These are phyloP conservation scores for Melitaea cinxia DNA, from an alignment of 1,140 invertebrate genomes.

Conservation along the genomic window DNA sequence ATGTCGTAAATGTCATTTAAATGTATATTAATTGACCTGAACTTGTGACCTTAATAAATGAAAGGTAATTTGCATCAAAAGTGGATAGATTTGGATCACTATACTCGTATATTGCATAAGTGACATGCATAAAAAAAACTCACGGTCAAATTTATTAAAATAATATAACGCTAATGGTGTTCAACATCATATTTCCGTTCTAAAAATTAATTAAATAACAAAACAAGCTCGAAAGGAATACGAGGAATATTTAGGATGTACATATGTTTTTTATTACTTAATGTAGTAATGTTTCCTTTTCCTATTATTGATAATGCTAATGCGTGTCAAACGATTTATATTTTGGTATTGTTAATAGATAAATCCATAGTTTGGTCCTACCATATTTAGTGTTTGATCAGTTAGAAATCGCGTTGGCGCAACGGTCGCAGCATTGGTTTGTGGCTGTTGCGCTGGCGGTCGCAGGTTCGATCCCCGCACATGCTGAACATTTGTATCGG, in stretches of 20 bases:
- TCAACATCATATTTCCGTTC: not conserved
- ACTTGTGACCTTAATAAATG: not conserved
- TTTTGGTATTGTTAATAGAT: too few relatives aligned
- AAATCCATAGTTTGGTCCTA: too few relatives aligned
- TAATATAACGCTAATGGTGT: too few relatives aligned
- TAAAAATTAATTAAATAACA: not conserved
- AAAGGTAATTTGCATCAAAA: slow-evolving; percentile 18
- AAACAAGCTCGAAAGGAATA: not conserved
- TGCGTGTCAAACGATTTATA: too few relatives aligned
- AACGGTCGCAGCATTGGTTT: too few relatives aligned
- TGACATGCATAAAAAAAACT: slow-evolving; percentile 25
- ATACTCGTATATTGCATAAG: not conserved
- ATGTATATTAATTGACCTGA: not conserved
- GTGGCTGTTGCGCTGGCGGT: too few relatives aligned
- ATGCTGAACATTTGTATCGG: too few relatives aligned
- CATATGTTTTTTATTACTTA: not conserved
- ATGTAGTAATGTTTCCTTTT: too few relatives aligned
- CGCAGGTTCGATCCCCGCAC: too few relatives aligned
- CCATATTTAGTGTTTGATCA: too few relatives aligned
- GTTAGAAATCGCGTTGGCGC: too few relatives aligned
- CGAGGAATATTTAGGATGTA: not conserved
- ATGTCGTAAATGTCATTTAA: not conserved
- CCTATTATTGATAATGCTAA: too few relatives aligned
- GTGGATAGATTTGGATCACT: slow-evolving; percentile 13
- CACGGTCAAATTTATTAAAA: slow-evolving; percentile 18